Percentiles rank a stretch among this genome's conserved stretches.
These are phyloP conservation scores for Toxotes lorentzi DNA, from an alignment of 2,797 vertebrate species.

Conservation along the genomic window DNA sequence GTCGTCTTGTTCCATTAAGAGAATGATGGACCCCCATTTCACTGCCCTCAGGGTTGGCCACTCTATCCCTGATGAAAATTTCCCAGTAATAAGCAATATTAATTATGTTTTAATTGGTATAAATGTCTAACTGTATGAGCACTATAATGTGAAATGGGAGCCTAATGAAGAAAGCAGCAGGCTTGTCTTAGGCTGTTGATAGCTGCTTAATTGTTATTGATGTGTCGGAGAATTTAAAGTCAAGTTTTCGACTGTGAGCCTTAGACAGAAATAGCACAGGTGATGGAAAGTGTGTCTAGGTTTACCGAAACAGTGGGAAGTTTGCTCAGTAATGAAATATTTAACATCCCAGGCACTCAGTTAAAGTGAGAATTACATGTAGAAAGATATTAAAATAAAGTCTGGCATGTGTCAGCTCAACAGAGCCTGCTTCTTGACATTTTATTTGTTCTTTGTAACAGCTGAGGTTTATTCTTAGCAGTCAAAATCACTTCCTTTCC, in stretches of 20 bases:
- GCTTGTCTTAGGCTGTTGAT: conserved; percentile 73
- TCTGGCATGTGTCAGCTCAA: conserved; percentile 21
- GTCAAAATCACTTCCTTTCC: conserved; percentile 23
- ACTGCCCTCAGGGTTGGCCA: conserved; percentile 75
- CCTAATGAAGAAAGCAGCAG: conserved; percentile 81
- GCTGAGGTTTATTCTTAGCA: conserved; percentile 28
- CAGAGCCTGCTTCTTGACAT: conserved; percentile 16
- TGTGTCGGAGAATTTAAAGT: conserved; percentile 70
- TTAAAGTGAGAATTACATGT: conserved; percentile 15
- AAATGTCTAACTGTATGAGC: conserved; percentile 82
- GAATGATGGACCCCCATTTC: conserved; percentile 75
- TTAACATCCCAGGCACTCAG: neutral
- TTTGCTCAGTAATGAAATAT: conserved; percentile 29
- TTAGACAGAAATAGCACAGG: conserved; percentile 30
- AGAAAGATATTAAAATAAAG: conserved; percentile 7
- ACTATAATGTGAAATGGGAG: conserved; percentile 75
- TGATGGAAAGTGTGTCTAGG: conserved; percentile 6
- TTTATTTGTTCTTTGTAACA: conserved; percentile 33
- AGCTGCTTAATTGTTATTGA: conserved; percentile 87
- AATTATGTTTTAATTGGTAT: conserved; percentile 88
- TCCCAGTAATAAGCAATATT: conserved; percentile 86
- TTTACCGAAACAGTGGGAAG: conserved; percentile 10
- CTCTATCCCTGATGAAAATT: conserved; percentile 82
- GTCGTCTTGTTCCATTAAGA: conserved; percentile 81
- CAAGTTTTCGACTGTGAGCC: conserved; percentile 36